Base-by-base conservation (phyloP, 2,113 vertebrate species). In the Aspiorhynchus laticeps region DNA sequence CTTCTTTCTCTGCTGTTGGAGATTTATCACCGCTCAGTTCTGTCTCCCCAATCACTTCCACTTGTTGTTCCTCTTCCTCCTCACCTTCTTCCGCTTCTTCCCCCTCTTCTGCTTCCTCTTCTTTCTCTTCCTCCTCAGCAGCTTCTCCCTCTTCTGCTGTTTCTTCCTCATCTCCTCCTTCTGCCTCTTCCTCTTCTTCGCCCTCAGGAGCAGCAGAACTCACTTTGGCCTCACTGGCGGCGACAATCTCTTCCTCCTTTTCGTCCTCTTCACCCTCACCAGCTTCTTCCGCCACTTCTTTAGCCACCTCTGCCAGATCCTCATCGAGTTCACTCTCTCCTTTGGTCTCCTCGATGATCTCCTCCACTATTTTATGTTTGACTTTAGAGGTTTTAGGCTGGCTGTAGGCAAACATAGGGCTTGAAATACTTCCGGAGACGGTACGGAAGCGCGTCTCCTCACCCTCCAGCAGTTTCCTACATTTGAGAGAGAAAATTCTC, bases 401-500 rank as follows among this genome's bases (percentile, higher is more conserved):
- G 36, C 51, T 84, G 83, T 85, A 88, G 0, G 38, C 41, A 10
- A 88, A 85, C 31, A 38, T 12, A 26, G 83, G 7, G 17, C 36
- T 85, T 12, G 82, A 31, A 26, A 80, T 17, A 6, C 80, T 38
- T 78, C 83, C 83, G 17, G 76, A 43, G 17, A 74, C 36, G 12
- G 93, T 93, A 92, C 94, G 97, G 89, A 98, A 97, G 87, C 96
- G 95, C 9, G 93, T 98, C 92, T 99, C 97, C 91, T 98, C 97
- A 1, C 97, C 97, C 90, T 99, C 97, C 94, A 99, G 94, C 86
- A 98, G 95, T 91, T 99, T 98, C 95, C 97, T 99, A 91, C 19
- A 86, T 33, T 69, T 71, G 6, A 51, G 79, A 87, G 17, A 85
- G 90, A 87, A 89, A 46, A 38, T 85, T 19, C n/a, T 67, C 48